Evolutionary conservation across 2,797 vertebrate genomes (phyloP).

Genomic region (Gila robusta): DNA sequence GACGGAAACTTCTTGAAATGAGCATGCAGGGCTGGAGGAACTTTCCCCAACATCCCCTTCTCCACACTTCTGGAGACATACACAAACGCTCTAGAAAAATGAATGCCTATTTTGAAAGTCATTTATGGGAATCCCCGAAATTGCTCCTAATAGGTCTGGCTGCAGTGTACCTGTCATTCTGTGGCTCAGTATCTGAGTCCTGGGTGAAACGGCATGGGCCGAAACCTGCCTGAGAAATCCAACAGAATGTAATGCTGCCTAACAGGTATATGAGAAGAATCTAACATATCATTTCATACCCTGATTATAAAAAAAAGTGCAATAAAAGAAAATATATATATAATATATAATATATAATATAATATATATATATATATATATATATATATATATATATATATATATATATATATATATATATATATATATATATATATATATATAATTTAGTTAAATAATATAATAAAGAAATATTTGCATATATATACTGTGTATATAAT

Average conservation of each 20-base stretch:
- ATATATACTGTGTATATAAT: no score
- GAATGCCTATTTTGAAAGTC: slow-evolving; percentile 60
- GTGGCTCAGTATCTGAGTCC: slow-evolving; percentile 43
- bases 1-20: slow-evolving; percentile 55
- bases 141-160: slow-evolving; percentile 65
- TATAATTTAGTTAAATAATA: no score
- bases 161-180: slow-evolving; percentile 64
- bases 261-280: background rate
- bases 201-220: slow-evolving; percentile 30
- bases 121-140: slow-evolving; percentile 72
- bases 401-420: no score
- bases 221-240: slow-evolving; percentile 20
- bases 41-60: background rate
- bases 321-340: background rate
- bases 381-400: no score
- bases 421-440: no score
- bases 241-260: background rate
- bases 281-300: background rate
- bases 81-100: slow-evolving; percentile 57
- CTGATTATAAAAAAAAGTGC: background rate
- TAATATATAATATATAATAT: no score
- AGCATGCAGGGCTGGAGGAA: slow-evolving; percentile 48
- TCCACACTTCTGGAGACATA: slow-evolving; percentile 54
- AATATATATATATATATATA: no score
- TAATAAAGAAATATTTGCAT: no score